phyloP scores from a whole-genome alignment of 2,113 vertebrate genomes.

The Ellobius talpinus region DNA sequence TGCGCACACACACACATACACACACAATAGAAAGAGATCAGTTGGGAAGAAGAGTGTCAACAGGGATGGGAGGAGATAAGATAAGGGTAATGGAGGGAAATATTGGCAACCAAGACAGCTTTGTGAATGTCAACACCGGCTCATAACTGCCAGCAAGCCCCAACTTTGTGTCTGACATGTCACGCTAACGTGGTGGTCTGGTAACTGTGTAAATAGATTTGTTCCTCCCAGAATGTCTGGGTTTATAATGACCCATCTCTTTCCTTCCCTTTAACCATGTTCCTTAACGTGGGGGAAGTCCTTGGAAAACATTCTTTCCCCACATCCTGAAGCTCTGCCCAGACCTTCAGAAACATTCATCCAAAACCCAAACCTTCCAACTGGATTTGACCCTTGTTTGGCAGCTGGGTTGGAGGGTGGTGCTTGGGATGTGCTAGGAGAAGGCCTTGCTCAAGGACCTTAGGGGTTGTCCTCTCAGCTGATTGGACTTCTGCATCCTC shows the following conservation, averaged over 20 bases:
- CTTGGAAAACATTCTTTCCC: conserved; percentile 63
- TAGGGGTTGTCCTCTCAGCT: neutral
- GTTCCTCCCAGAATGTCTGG: conserved; percentile 7
- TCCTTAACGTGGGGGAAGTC: conserved; percentile 53
- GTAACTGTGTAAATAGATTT: conserved; percentile 16
- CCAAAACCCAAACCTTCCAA: conserved; percentile 54
- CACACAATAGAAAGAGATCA: neutral
- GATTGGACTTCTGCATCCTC: neutral
- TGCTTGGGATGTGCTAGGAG: neutral
- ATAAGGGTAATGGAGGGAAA: neutral
- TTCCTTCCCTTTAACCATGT: conserved; percentile 34
- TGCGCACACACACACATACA: neutral
- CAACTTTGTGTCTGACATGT: neutral
- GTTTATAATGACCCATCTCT: conserved; percentile 7
- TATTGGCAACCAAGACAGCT: neutral
- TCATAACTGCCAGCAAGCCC: neutral
- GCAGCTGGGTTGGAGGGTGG: neutral
- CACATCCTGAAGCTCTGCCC: conserved; percentile 62
- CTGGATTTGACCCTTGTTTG: conserved; percentile 25
- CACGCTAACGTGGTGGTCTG: neutral
- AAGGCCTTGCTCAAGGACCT: neutral
- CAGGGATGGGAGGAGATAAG: neutral
- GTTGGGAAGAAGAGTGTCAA: neutral
- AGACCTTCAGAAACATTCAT: conserved; percentile 50
- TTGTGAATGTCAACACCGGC: neutral